phyloP scores from a whole-genome alignment of 2,797 vertebrate genomes.

The Enteromius anoplus region DNA sequence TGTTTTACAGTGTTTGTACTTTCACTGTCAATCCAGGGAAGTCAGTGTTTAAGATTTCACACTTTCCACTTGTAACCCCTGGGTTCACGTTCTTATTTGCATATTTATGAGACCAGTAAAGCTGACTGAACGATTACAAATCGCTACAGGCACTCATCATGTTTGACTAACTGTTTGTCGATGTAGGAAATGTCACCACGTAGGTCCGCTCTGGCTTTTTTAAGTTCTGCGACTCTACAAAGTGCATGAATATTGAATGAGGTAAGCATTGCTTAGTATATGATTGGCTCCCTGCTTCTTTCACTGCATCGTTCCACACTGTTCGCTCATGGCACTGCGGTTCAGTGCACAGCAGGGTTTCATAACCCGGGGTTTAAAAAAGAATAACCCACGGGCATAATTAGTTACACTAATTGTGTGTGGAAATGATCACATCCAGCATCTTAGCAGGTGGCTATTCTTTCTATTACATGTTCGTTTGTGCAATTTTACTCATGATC shows the following conservation, averaged over 20 bases:
- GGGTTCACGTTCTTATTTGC: not conserved
- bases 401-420: slow-evolving; percentile 17
- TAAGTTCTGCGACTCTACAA: not conserved
- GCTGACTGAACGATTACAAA: not conserved
- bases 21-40: not conserved
- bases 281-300: slow-evolving; percentile 22
- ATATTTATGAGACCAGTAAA: not conserved
- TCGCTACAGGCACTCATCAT: not conserved
- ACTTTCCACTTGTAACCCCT: not conserved
- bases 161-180: not conserved
- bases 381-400: not conserved
- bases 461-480: slow-evolving; percentile 2
- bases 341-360: slow-evolving; percentile 6
- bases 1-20: not conserved
- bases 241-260: not conserved
- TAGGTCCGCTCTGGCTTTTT: not conserved
- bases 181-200: not conserved
- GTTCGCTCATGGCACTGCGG: slow-evolving; percentile 12
- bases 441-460: slow-evolving; percentile 10
- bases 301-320: slow-evolving; percentile 16
- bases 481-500: not conserved
- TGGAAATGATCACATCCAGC: slow-evolving; percentile 17
- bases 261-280: not conserved
- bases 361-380: not conserved
- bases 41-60: not conserved